Base-by-base conservation (phyloP, 1,140 invertebrate genomes). In the Coboldia fuscipes region DNA sequence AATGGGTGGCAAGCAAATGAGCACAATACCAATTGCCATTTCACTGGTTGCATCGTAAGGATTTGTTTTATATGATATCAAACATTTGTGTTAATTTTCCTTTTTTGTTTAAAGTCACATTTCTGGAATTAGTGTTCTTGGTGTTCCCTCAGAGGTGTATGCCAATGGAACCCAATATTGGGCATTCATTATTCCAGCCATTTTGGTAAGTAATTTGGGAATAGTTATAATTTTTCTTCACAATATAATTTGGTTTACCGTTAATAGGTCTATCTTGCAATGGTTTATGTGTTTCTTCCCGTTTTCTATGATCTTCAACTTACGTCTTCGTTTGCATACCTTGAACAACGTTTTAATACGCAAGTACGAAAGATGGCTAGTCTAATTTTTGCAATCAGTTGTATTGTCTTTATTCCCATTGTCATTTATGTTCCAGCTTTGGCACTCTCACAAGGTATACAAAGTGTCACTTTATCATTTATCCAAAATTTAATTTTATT, bases 71-170 rank as follows among this genome's bases (percentile, higher is more conserved):
- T 17, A 10, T 10, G 7, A 7, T 16, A 6, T 9, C 6, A 7
- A 14, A 7, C 6, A 6, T 30, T 7, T 13, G 6, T 14, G 6
- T 7, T 14, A 7, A 7, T 16, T 13, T 7, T 6, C 15, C 6
- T 30, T 7, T 13, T 6, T 30, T 12, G 6, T 30, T 30, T 30
- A 6, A 6, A 70, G 66, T 41, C 72, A 71, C 39, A 58, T 75
- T 47, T 75, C 70, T 7, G 69, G 70, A 18, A 66, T 74, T 19
- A 68, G 70, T 0, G 43, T 77, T 6, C 51, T 76, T 2, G 72
- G 70, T 24, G 22, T 80, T 3, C 83, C 84, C 1, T 75, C 81
- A 2, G 84, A 90, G 57, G 78, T 88, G 56, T 90, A 90, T 44
- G 67, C 72, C 3, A 80, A 77, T 45, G 82, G 81, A 1, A 81